Base-by-base conservation (phyloP, 2,113 vertebrate species). In the Origma solitaria region DNA sequence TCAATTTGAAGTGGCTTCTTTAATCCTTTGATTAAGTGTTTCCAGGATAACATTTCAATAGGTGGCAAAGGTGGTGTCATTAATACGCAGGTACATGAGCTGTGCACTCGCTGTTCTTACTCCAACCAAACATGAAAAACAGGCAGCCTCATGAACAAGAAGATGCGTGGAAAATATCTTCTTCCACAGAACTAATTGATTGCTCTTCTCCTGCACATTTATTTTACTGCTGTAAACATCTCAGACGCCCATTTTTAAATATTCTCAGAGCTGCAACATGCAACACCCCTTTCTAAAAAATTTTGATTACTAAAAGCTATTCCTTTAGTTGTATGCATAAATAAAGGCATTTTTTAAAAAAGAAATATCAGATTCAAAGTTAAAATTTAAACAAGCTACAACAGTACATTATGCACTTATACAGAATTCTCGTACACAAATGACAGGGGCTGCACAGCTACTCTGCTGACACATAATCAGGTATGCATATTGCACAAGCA, bases 1-100 rank as follows among this genome's bases (percentile, higher is more conserved):
- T 78, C 64, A 86, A 28, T 68, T 86, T 82, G 40, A 92, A 95
- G 53, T 20, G 31, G 44, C 31, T 94, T 94, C n/a, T 38, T 84
- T 86, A 92, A 87, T 69, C 51, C 38, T 86, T 84, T 64, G 53
- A 87, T 92, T 91, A 91, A 84, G 37, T 91, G 49, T 75, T 91
- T 42, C 27, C 37, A 91, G 38, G 88, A 40, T 76, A 92, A 73
- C 35, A 84, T 92, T 92, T 92, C 65, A 56, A 91, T 94, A 82
- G 35, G 12, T 28, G 58, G 57, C 35, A 68, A 71, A 68, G 24
- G 35, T 72, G 12, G 37, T 30, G 24, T 37, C 56, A 45, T 81
- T 76, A 70, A 66, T 62, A 33, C 2, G 42, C 18, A 77, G 20
- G 28, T 37, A 65, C 27, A 8, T 37, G 60, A 23, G 25, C 65